Base-by-base conservation (phyloP, 2,113 vertebrate species). In the Struthidea cinerea region DNA sequence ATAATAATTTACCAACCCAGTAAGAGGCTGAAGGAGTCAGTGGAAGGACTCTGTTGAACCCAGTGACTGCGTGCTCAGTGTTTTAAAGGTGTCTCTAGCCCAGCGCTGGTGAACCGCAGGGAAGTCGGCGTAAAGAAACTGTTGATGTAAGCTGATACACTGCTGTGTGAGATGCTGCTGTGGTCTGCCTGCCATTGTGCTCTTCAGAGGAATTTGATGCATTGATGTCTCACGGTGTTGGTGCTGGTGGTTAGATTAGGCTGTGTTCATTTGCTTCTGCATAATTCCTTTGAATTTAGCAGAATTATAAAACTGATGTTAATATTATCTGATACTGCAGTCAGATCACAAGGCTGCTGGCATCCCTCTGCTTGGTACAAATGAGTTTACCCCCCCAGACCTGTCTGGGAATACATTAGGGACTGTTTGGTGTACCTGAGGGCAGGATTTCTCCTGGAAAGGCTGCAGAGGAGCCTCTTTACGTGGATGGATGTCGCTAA, bases 1-100 rank as follows among this genome's bases (percentile, higher is more conserved):
- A 3, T 42, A 32, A 7, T 19, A 13, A 21, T 23, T 50, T 39
- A 32, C 7, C 0, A 0, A 9, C 32, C 12, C 21, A 7, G 32
- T 17, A 33, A 67, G 44, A 55, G 0, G 3, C 73, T 33, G 37
- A 21, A 55, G 44, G 61, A 61, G 61, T 61, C 28, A 15, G 0
- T 35, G 49, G 76, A 37, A 71, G 56, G 71, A 59, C 55, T 76
- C 64, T 73, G 19, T 37, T 76, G 61, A 70, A 13, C 33, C 56
- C 59, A 6, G 1, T 33, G 42, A n/a, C 49, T 68, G 32, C 1
- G 0, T 32, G 39, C 61, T 76, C 50, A 9, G n/a, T 44, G 47
- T 64, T 76, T 26, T 69, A 55, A 83, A 77, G 13, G 46, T 76
- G 53, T 76, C 79, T 65, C 52, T 84, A 50, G 42, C 13, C 32